phyloP scores from a whole-genome alignment of 1,140 invertebrate genomes.

The Papilio machaon region DNA sequence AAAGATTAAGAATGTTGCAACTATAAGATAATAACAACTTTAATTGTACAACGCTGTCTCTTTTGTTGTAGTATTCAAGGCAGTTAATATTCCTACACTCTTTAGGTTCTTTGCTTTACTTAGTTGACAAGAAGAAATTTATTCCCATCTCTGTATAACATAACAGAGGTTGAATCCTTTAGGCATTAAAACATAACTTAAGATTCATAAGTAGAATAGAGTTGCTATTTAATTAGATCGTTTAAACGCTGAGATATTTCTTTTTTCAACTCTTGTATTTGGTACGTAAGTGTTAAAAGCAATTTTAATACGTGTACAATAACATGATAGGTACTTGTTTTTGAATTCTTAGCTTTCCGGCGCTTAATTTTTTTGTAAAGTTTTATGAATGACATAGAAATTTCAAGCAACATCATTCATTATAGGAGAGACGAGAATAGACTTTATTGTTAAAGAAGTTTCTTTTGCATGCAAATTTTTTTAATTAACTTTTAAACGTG shows the following conservation, averaged over 20 bases:
- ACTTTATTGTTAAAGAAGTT: background rate
- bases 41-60: background rate
- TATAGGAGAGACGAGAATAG: background rate
- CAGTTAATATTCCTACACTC: too few relatives aligned
- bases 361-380: background rate
- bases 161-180: background rate
- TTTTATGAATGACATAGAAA: background rate
- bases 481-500: conserved; percentile 6
- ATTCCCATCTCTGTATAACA: background rate
- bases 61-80: too few relatives aligned
- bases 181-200: background rate
- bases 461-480: background rate
- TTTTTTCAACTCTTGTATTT: background rate
- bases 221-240: background rate
- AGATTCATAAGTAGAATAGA: background rate
- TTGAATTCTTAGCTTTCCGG: too few relatives aligned
- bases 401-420: background rate
- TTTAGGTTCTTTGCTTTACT: too few relatives aligned
- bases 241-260: background rate
- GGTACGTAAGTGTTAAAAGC: background rate
- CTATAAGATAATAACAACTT: background rate
- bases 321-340: background rate
- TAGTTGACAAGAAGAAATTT: background rate
- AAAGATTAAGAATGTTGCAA: background rate
- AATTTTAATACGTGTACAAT: background rate